phyloP scores from a whole-genome alignment of 2,888 invertebrate species.

The Nezara viridula region DNA sequence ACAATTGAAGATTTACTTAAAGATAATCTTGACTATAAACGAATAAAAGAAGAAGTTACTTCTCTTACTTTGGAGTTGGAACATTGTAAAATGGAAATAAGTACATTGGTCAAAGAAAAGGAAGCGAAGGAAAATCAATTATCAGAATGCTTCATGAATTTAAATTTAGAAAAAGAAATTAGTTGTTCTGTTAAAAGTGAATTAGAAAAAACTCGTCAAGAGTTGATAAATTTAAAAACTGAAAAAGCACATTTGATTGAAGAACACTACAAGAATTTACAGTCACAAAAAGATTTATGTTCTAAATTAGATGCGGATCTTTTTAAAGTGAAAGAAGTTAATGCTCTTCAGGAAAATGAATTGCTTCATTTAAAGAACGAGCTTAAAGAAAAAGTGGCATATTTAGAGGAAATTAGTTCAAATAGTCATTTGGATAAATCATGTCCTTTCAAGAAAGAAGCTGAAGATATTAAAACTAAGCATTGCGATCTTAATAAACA shows the following conservation, averaged over 20 bases:
- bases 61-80: conserved; percentile 33
- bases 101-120: conserved; percentile 36
- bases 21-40: neutral
- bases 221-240: conserved; percentile 16
- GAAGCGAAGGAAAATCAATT: conserved; percentile 21
- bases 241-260: neutral
- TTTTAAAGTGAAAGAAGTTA: neutral
- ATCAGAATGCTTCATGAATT: conserved; percentile 17
- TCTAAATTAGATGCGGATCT: conserved; percentile 1
- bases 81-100: conserved; percentile 7
- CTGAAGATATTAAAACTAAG: conserved; percentile 7
- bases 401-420: conserved; percentile 23
- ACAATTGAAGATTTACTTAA: neutral
- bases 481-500: neutral
- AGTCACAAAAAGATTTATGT: neutral
- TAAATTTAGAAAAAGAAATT: conserved; percentile 52
- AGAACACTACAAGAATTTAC: conserved; percentile 1
- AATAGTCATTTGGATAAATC: conserved; percentile 28
- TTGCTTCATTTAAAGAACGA: neutral
- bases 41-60: conserved; percentile 29
- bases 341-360: conserved; percentile 1
- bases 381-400: neutral
- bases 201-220: conserved; percentile 6
- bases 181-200: conserved; percentile 1
- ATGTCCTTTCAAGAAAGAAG: conserved; percentile 50